These are phyloP conservation scores for Ophion costatus DNA, from an alignment of 2,888 invertebrate genomes.

Conservation along the genomic window DNA sequence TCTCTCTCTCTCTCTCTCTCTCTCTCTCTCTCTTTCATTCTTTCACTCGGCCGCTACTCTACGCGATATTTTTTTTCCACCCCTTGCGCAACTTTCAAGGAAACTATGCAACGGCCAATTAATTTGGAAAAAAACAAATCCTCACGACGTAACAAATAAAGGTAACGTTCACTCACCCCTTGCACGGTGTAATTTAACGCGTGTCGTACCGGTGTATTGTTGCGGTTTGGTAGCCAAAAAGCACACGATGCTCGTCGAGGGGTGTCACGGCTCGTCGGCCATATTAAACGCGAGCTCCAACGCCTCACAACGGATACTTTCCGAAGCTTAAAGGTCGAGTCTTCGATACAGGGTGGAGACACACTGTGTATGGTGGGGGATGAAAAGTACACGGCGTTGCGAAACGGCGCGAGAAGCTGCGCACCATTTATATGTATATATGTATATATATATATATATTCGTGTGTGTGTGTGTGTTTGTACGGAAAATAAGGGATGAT, in stretches of 20 bases:
- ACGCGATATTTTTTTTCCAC: conserved; percentile 6
- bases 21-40: conserved; percentile 9
- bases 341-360: conserved; percentile 29
- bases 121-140: neutral
- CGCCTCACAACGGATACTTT: conserved; percentile 71
- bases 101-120: neutral
- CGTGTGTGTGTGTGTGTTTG: too few species aligned
- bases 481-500: neutral
- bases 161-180: conserved; percentile 38
- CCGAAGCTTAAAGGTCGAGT: conserved; percentile 52
- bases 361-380: neutral
- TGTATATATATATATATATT: too few species aligned
- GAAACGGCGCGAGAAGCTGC: conserved; percentile 46
- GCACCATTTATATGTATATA: conserved; percentile 35
- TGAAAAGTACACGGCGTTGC: conserved; percentile 22
- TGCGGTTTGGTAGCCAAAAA: conserved; percentile 56
- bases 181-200: conserved; percentile 2
- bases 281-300: conserved; percentile 73
- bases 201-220: conserved; percentile 40
- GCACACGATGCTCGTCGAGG: conserved; percentile 72
- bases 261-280: conserved; percentile 76
- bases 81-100: neutral
- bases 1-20: conserved; percentile 22
- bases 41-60: conserved; percentile 17
- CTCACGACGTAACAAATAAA: conserved; percentile 4